Evolutionary conservation across 2,888 invertebrate species (phyloP), one percentile per base, ranked within the genome.

Genomic region (Stenodema calcarata): DNA sequence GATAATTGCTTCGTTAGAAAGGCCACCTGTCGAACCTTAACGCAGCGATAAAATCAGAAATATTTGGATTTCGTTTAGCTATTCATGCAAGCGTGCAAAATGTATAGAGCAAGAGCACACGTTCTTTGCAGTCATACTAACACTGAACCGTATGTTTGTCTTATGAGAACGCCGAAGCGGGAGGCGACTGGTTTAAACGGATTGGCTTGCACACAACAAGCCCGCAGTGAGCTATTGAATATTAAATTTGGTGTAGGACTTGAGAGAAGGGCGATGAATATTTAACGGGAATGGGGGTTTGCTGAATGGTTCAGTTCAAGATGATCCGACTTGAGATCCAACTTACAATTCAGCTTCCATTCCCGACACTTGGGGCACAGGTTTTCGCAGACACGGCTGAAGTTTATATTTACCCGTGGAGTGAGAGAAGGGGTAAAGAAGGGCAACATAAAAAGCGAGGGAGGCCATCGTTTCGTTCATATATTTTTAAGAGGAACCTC

Each of bases 201-300:
- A 82, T 82, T 82, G 82, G 41, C 69, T 69, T 62, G 69, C 69
- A 69, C 82, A 82, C 82, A 82, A 47, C 80, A 69, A 82, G 47
- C 82, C 82, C 82, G 82, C 82, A 69, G 82, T 41, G 69, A 69
- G 82, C 69, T 82, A 82, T 82, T 82, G 82, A 82, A 82, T 82
- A 82, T 82, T 82, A 82, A 82, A 82, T 82, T 82, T 42, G 69
- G 82, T 69, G 82, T 62, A 62, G 30, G 82, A 41, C 82, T 62
- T 16, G 82, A 41, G 82, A 35, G 82, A 69, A 80, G 62, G 44
- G 82, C 82, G 82, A 82, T 82, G 82, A 82, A 82, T 82, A 82
- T 82, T 82, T 82, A 82, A 69, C 62, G 12, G 82, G 82, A 82
- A 54, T 27, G 50, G 41, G 82, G 82, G 18, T 82, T 41, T 82